These are phyloP conservation scores for Periparus ater DNA, from an alignment of 2,797 vertebrate genomes.

Conservation along the genomic window DNA sequence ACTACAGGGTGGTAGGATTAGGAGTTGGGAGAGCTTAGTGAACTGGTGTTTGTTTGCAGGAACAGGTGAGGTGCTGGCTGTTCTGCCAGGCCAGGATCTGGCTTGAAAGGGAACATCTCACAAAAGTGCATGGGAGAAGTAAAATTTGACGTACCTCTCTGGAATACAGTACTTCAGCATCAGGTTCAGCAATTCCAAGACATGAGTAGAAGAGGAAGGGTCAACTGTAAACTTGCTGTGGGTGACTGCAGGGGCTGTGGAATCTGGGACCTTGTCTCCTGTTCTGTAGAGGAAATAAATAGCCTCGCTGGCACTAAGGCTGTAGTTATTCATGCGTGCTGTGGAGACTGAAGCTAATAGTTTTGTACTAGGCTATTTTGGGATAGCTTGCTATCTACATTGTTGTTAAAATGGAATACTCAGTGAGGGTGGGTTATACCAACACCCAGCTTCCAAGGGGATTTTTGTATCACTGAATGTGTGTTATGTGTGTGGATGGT, in stretches of 20 bases:
- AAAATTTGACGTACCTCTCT: neutral
- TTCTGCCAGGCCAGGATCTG: neutral
- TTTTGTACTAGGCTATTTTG: neutral
- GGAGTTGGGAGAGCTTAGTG: neutral
- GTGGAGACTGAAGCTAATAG: neutral
- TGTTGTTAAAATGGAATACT: neutral
- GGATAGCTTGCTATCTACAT: neutral
- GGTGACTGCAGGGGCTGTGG: neutral
- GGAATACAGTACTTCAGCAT: neutral
- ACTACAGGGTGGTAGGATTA: neutral
- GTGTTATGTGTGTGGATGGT: neutral
- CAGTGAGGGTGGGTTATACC: neutral
- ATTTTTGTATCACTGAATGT: neutral
- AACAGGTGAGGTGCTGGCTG: neutral
- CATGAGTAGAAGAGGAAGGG: neutral
- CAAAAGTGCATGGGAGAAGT: neutral
- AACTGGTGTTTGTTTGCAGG: neutral
- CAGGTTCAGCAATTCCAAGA: neutral
- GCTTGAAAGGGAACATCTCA: neutral
- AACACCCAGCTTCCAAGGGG: neutral
- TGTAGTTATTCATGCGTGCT: neutral
- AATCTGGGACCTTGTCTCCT: neutral
- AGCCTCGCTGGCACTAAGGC: neutral
- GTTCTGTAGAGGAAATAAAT: neutral
- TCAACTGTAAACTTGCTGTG: neutral